Conservation (phyloP, 2,113 vertebrate species). For the Leiothrix lutea region DNA sequence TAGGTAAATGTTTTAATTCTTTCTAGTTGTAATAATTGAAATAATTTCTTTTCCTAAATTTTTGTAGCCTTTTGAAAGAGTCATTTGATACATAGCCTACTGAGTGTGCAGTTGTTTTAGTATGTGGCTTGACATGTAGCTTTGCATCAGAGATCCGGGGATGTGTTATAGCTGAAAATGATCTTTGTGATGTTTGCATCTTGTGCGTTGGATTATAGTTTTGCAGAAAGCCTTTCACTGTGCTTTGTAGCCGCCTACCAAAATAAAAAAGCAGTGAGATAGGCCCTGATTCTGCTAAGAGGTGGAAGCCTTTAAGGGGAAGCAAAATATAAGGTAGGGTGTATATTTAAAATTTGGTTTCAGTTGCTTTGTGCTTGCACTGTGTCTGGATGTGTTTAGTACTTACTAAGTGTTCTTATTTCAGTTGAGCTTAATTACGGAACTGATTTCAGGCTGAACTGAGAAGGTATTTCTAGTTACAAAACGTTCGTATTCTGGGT, state of each 20-base stretch:
- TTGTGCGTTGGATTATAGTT: neutral
- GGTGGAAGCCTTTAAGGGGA: constrained; percentile 4
- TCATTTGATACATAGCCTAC: neutral
- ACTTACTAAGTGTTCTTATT: neutral
- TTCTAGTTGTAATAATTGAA: neutral
- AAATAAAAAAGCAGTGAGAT: constrained; percentile 11
- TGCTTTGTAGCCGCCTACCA: neutral
- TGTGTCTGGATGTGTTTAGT: neutral
- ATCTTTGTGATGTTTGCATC: neutral
- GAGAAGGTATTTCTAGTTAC: neutral
- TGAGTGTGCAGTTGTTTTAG: neutral
- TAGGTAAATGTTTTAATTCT: neutral
- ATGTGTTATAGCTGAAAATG: neutral
- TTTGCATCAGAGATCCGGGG: neutral
- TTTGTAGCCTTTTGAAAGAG: neutral
- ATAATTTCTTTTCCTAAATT: neutral
- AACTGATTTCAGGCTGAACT: neutral
- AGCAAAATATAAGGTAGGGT: neutral
- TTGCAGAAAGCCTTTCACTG: neutral
- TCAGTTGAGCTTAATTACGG: neutral
- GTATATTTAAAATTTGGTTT: neutral
- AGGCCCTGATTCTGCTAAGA: neutral
- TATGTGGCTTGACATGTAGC: neutral
- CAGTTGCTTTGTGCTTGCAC: neutral
- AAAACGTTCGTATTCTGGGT: neutral